Evolutionary conservation across 2,797 vertebrate genomes (phyloP).

Genomic region (Erethizon dorsatum): DNA sequence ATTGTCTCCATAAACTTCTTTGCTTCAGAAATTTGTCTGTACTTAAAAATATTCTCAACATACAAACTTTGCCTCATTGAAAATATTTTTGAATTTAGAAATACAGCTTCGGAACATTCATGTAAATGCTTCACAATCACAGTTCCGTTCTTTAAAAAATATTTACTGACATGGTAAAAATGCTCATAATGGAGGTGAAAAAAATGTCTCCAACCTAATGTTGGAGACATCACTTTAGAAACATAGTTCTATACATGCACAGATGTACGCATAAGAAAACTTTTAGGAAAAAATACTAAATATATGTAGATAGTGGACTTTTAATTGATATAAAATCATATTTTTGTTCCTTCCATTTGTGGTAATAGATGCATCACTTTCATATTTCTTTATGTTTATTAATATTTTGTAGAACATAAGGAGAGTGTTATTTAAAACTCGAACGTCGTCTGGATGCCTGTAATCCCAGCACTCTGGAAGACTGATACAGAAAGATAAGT

Average conservation of each 20-base stretch:
- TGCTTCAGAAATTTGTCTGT: conserved; percentile 61
- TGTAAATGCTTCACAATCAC: background rate
- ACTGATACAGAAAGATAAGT: background rate
- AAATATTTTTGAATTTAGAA: conserved; percentile 75
- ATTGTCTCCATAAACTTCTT: conserved; percentile 70
- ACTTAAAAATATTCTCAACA: conserved; percentile 69
- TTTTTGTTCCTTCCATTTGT: background rate
- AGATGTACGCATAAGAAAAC: background rate
- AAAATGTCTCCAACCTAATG: background rate
- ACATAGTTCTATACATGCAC: background rate
- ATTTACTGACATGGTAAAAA: conserved; percentile 11
- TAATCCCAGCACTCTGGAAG: background rate
- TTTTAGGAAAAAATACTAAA: background rate
- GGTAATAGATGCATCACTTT: background rate
- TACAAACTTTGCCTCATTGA: conserved; percentile 62
- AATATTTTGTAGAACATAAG: conserved; percentile 47
- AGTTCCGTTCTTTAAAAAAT: conserved; percentile 24
- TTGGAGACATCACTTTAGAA: background rate
- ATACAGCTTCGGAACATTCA: background rate
- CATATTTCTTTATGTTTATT: conserved; percentile 18
- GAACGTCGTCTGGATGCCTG: background rate
- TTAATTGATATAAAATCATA: background rate
- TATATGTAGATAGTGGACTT: background rate
- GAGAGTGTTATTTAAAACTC: background rate
- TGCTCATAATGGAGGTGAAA: background rate